These are phyloP conservation scores for Archips xylosteana DNA, from an alignment of 2,888 invertebrate species.

Conservation along the genomic window DNA sequence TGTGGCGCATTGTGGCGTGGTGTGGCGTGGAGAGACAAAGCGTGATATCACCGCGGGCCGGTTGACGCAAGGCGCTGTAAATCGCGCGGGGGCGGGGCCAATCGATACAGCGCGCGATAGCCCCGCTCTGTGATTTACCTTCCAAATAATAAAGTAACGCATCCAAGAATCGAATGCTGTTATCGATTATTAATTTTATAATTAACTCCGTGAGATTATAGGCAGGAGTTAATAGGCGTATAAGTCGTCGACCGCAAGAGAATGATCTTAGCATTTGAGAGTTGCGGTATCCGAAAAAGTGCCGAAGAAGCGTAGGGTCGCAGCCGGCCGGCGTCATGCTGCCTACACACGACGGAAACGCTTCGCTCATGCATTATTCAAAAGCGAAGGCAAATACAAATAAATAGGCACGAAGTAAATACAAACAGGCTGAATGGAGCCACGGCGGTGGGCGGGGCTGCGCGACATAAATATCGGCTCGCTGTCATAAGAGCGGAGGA, in stretches of 20 bases:
- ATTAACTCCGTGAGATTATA: conserved; percentile 71
- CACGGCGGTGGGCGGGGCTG: conserved; percentile 80
- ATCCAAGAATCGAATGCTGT: conserved; percentile 68
- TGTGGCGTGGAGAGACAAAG: conserved; percentile 50
- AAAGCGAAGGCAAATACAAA: conserved; percentile 83
- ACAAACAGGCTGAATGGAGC: conserved; percentile 85
- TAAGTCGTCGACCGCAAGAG: conserved; percentile 21
- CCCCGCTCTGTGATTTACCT: conserved; percentile 72
- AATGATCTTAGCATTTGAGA: conserved; percentile 9
- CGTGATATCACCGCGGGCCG: conserved; percentile 63
- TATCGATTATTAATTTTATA: conserved; percentile 76
- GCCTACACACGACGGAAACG: conserved; percentile 85
- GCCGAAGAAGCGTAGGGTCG: conserved; percentile 58
- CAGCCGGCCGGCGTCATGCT: conserved; percentile 75
- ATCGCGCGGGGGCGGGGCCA: conserved; percentile 65
- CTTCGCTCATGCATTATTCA: conserved; percentile 84
- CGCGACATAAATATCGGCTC: conserved; percentile 83
- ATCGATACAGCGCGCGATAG: conserved; percentile 61
- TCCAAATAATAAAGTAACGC: conserved; percentile 69
- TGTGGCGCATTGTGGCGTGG: conserved; percentile 46
- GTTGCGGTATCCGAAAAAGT: conserved; percentile 52
- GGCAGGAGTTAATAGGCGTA: conserved; percentile 24
- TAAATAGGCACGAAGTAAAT: conserved; percentile 85
- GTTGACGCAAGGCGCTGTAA: conserved; percentile 70
- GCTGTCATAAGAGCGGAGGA: conserved; percentile 80